These are phyloP conservation scores for Nomada goodeniana DNA, from an alignment of 2,888 invertebrate genomes.

Conservation along the genomic window DNA sequence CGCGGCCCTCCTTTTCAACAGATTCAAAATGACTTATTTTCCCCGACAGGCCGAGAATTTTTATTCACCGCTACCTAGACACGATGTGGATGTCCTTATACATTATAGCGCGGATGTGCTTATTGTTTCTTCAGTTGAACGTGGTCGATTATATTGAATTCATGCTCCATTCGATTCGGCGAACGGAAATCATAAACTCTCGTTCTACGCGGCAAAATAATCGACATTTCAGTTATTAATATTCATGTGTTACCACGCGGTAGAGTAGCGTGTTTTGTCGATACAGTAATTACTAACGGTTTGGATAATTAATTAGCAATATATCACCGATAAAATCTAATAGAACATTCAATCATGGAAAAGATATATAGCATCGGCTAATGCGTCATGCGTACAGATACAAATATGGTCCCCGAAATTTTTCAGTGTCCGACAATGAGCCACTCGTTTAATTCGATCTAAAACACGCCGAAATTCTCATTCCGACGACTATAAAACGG, in stretches of 20 bases:
- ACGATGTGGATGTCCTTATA: no score
- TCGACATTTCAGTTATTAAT: conserved; percentile 25
- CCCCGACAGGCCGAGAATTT: no score
- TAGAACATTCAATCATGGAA: background rate
- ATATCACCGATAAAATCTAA: background rate
- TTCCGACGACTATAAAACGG: no score
- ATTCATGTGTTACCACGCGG: conserved; percentile 31
- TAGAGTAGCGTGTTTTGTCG: conserved; percentile 31
- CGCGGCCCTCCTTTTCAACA: background rate
- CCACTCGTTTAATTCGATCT: no score
- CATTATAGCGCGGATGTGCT: background rate
- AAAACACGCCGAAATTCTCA: no score
- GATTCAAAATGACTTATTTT: background rate
- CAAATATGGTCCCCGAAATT: no score
- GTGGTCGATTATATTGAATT: conserved; percentile 36
- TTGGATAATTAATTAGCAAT: background rate
- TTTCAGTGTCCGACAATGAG: no score
- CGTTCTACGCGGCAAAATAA: background rate
- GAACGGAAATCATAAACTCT: conserved; percentile 44
- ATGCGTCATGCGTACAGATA: no score
- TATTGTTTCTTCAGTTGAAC: conserved; percentile 6
- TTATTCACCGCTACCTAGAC: no score
- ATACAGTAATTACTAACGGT: conserved; percentile 20
- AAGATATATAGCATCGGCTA: no score
- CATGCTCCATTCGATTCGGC: conserved; percentile 18